Evolutionary conservation across 2,888 invertebrate genomes (phyloP), one percentile per base, ranked within the genome.

Genomic region (Zele albiditarsus): DNA sequence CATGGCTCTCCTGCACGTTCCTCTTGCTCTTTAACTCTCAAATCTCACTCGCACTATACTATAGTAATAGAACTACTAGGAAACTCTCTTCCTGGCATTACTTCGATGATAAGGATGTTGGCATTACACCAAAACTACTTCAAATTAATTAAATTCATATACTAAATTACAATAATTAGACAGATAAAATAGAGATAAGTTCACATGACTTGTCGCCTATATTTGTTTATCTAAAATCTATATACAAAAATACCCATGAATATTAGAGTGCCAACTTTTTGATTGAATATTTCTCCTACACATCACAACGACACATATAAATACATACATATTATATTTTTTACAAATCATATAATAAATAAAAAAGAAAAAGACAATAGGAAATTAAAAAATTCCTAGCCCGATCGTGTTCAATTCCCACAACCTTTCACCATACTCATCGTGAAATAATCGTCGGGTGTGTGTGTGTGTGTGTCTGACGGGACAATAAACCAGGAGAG

Each of bases 41-140:
- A 53, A 53, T 53, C n/a, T 20, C 38, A 38, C 53, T 53, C 6
- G 20, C 20, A 20, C 20, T 53, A n/a, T 20, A n/a, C 20, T 20
- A 53, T 53, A 53, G 20, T 10, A 10, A 20, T 20, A 53, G 20
- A 6, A 53, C 6, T 38, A 53, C 20, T 53, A 2, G 53, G 53
- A 53, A 53, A 53, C n/a, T 46, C 46, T 46, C 46, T 46, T n/a
- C n/a, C 46, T 46, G 62, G 28, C 28, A 31, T 62, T 62, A 28
- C 62, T 62, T 53, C 27, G 62, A 62, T 62, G 62, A 62, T 62
- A 62, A 62, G 62, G 62, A 31, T 25, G 28, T 62, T 62, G 62
- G 62, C 62, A 62, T 62, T 62, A 62, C 62, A 62, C 62, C 62
- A 62, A 62, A 62, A 62, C 62, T 31, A 27, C 62, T 27, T 25